Evolutionary conservation across 2,888 invertebrate genomes (phyloP).

Genomic region (Vanessa cardui): DNA sequence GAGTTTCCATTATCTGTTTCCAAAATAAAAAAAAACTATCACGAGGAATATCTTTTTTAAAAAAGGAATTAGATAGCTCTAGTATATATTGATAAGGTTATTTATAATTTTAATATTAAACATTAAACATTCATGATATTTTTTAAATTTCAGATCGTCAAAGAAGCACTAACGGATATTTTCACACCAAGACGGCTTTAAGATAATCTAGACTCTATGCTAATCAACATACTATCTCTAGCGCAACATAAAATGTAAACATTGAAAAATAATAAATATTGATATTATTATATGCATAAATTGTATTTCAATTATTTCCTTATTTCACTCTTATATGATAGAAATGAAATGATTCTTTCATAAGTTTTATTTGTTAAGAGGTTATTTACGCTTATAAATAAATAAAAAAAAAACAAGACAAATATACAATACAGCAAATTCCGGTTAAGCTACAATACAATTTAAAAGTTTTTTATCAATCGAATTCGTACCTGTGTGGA

Average conservation of each 20-base stretch:
- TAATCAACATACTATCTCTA: constrained; percentile 10
- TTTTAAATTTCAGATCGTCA: constrained; percentile 31
- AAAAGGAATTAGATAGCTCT: too few species aligned
- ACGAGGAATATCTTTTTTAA: too few species aligned
- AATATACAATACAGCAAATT: too few species aligned
- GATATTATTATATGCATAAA: constrained; percentile 2
- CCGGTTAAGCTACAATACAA: too few species aligned
- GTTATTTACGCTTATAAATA: too few species aligned
- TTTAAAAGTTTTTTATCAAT: too few species aligned
- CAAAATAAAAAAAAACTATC: too few species aligned
- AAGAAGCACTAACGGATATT: constrained; percentile 28
- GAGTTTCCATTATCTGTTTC: too few species aligned
- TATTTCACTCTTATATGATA: not conserved
- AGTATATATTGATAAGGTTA: not conserved
- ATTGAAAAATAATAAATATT: constrained; percentile 3
- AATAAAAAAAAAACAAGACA: too few species aligned
- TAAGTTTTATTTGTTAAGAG: too few species aligned
- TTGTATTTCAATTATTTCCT: constrained; percentile 3
- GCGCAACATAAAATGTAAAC: constrained; percentile 17
- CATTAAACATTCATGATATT: not conserved
- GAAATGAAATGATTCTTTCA: not conserved
- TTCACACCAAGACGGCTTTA: constrained; percentile 5
- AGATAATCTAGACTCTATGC: not conserved
- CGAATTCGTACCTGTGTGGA: too few species aligned
- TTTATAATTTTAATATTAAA: not conserved